phyloP scores from a whole-genome alignment of 2,888 invertebrate genomes.

The Bursaphelenchus okinawaensis region DNA sequence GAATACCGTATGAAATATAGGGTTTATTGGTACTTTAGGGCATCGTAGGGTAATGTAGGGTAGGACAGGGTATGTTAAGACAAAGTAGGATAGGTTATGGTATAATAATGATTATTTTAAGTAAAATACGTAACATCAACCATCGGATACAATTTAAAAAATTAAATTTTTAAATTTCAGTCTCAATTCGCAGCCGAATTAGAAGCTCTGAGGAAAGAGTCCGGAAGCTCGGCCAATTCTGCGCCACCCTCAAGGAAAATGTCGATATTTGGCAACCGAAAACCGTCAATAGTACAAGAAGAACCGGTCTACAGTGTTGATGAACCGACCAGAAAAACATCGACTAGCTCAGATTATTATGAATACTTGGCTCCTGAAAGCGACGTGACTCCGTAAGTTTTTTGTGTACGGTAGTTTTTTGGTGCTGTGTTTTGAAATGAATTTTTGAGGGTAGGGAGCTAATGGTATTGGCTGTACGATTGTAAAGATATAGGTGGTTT shows the following conservation, averaged over 20 bases:
- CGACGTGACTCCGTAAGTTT: slow-evolving; percentile 37
- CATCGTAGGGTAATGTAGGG: too few relatives aligned
- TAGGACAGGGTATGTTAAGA: too few relatives aligned
- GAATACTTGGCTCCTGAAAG: slow-evolving; percentile 27
- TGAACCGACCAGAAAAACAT: slow-evolving; percentile 27
- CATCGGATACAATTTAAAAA: neutral
- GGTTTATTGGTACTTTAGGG: too few relatives aligned
- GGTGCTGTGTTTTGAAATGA: too few relatives aligned
- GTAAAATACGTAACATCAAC: neutral
- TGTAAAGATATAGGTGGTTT: too few relatives aligned
- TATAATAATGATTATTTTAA: neutral
- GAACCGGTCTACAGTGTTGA: slow-evolving; percentile 25
- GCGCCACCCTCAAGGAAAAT: slow-evolving; percentile 13
- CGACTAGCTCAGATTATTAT: slow-evolving; percentile 29
- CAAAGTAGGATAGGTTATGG: too few relatives aligned
- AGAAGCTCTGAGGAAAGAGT: slow-evolving; percentile 50
- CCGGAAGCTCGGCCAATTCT: slow-evolving; percentile 41
- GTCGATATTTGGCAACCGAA: neutral
- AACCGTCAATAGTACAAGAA: neutral
- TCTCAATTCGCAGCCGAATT: slow-evolving; percentile 38
- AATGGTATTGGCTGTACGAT: too few relatives aligned
- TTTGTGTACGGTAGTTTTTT: slow-evolving; percentile 2
- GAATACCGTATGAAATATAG: too few relatives aligned
- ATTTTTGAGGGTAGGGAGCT: too few relatives aligned
- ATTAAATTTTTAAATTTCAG: slow-evolving; percentile 19